Evolutionary conservation across 2,888 invertebrate species (phyloP).

Genomic region (Agrochola lota): DNA sequence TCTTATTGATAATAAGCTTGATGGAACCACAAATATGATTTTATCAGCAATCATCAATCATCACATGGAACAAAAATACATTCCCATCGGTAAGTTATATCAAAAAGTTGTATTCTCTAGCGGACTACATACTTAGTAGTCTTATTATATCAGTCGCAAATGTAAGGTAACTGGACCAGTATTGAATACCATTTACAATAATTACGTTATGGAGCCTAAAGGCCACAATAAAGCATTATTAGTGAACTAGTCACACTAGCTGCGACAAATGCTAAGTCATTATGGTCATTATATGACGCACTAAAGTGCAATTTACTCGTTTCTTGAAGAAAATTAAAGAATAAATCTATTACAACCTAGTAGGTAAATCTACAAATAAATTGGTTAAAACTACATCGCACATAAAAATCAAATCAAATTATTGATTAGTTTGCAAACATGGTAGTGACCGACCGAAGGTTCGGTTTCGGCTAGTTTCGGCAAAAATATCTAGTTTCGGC

Average conservation of each 20-base stretch:
- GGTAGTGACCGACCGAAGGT: too few relatives aligned
- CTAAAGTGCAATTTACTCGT: background rate
- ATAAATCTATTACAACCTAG: background rate
- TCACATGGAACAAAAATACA: background rate
- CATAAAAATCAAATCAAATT: too few relatives aligned
- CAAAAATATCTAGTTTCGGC: too few relatives aligned
- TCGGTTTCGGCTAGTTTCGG: too few relatives aligned
- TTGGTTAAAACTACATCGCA: background rate
- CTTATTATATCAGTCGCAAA: background rate
- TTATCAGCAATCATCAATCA: background rate
- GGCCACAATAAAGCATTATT: constrained; percentile 34
- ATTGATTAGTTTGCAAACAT: too few relatives aligned
- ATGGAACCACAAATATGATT: background rate
- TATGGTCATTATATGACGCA: constrained; percentile 12
- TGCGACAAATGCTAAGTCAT: constrained; percentile 23
- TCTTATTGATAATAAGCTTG: background rate
- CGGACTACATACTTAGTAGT: background rate
- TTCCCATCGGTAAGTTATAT: background rate
- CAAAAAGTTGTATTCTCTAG: background rate
- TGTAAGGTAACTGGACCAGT: background rate
- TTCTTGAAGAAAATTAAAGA: background rate
- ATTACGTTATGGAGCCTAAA: constrained; percentile 7
- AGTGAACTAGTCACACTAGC: constrained; percentile 14
- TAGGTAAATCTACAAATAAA: background rate
- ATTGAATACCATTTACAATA: constrained; percentile 33